Evolutionary conservation across 2,113 vertebrate genomes (phyloP).

Genomic region (Echinops telfairi): DNA sequence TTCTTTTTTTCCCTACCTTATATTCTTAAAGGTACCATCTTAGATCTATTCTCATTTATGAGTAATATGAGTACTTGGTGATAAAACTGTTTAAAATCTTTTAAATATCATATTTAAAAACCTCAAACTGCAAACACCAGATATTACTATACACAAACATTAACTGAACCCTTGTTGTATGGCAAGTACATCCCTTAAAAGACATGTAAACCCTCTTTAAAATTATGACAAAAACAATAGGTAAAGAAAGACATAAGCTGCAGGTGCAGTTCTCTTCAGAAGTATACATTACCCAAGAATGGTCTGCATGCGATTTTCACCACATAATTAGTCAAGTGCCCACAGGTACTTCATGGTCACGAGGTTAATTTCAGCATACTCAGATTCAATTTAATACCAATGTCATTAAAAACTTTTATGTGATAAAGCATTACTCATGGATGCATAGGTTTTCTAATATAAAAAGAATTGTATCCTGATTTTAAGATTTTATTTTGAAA

Average conservation of each 20-base stretch:
- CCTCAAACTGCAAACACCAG: slow-evolving; percentile 32
- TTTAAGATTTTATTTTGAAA: slow-evolving; percentile 68
- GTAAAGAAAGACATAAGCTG: background rate
- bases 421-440: background rate
- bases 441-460: background rate
- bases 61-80: background rate
- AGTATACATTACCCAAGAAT: slow-evolving; percentile 42
- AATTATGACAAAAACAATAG: background rate
- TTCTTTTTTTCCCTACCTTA: background rate
- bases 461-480: slow-evolving; percentile 10
- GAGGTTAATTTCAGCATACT: slow-evolving; percentile 16
- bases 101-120: slow-evolving; percentile 48
- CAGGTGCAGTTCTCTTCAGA: slow-evolving; percentile 17
- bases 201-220: slow-evolving; percentile 8
- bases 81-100: slow-evolving; percentile 43
- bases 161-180: slow-evolving; percentile 40
- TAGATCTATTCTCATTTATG: slow-evolving; percentile 12
- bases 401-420: slow-evolving; percentile 27
- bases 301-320: background rate
- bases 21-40: slow-evolving; percentile 18
- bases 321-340: slow-evolving; percentile 40
- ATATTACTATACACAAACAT: slow-evolving; percentile 48
- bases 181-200: slow-evolving; percentile 3
- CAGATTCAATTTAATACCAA: background rate
- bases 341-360: background rate